Base-by-base conservation (phyloP, 2,797 vertebrate species). In the Falco rusticolus region DNA sequence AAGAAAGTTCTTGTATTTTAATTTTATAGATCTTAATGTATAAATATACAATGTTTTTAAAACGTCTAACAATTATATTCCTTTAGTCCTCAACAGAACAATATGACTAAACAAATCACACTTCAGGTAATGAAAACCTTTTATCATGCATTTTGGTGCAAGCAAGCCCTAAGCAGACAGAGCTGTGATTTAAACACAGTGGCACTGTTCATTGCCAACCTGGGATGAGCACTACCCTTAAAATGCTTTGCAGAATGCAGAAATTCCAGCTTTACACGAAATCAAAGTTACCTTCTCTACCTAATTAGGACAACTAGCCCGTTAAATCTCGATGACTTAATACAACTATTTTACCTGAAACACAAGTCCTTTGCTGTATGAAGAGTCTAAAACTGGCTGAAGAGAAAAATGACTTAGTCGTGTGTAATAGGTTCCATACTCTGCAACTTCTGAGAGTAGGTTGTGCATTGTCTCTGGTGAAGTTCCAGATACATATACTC, bases 401-500 rank as follows among this genome's bases (percentile, higher is more conserved):
- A 99, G 97, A 66, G 99, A 99, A 96, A 99, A 99, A 71, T 92
- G 98, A 94, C 99, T 99, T 4, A 99, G 98, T 61, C 99, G 98
- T 33, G 98, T 97, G 93, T 99, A 99, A 86, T 99, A 97, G 9
- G 99, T 99, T 82, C 99, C 99, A 2, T 99, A 99, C 84, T 98
- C 99, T 4, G 99, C 99, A 94, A 99, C 98, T 97, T 99, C 99
- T 0, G 97, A 98, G 61, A 99, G 96, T 37, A 99, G 98, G 94
- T 98, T 98, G 69, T 99, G 98, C 96, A 99, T 97, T 11, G 99
- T 99, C 97, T 99, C 99, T 3, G 99, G 98, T 51, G 99, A 99
- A 0, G 99, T 98, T 70, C 99, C 99, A 1, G 99, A 99, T 19
- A 99, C 98, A 10, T 99, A 99, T 59, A 99, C 96, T 1, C 99